A percentile compares a stretch with the other conserved stretches of the same genome.
Conservation (phyloP, 92 coral and sea anemone species). For the Parazoanthus swiftii region DNA sequence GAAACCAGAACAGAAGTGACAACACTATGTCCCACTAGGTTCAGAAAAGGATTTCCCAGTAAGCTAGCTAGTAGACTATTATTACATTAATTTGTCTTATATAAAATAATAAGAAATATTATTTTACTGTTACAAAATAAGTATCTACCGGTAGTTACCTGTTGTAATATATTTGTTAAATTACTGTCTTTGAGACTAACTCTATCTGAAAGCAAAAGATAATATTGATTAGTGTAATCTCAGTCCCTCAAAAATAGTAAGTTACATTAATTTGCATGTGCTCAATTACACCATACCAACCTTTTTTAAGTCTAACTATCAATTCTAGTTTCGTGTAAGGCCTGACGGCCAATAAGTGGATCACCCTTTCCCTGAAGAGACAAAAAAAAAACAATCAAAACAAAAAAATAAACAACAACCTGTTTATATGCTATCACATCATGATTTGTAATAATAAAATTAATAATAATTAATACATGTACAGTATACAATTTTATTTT, state of each 20-base stretch:
- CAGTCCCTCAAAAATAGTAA: too few relatives aligned
- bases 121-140: background rate
- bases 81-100: background rate
- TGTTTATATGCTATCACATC: too few relatives aligned
- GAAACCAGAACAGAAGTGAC: too few relatives aligned
- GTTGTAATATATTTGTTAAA: conserved; percentile 84
- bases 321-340: conserved; percentile 91
- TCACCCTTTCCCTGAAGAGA: conserved; percentile 78
- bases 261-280: background rate
- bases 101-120: background rate
- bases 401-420: too few relatives aligned
- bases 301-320: conserved; percentile 76
- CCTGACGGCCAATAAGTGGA: conserved; percentile 88
- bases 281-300: conserved; percentile 39
- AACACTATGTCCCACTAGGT: too few relatives aligned
- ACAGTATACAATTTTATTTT: too few relatives aligned
- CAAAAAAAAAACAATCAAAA: conserved; percentile 24
- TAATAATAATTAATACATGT: too few relatives aligned
- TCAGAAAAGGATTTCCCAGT: too few relatives aligned
- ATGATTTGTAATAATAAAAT: too few relatives aligned
- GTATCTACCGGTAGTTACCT: conserved; percentile 51
- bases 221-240: background rate
- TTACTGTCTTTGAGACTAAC: conserved; percentile 81
- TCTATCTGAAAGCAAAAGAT: conserved; percentile 68
- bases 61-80: background rate